Evolutionary conservation across 2,797 vertebrate species (phyloP).

Genomic region (Linurgus olivaceus): DNA sequence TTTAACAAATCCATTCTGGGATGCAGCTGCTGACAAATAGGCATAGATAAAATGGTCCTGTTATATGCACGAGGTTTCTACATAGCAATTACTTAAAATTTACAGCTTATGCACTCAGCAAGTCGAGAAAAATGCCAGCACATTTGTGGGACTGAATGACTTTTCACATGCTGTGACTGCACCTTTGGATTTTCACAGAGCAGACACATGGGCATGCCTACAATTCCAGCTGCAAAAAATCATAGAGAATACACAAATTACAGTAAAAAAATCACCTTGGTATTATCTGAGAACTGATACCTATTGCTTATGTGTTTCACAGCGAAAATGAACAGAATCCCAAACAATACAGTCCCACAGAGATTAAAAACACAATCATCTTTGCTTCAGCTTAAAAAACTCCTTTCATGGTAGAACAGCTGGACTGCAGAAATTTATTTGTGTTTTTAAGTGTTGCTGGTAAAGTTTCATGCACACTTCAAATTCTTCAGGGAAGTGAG

Average conservation of each 20-base stretch:
- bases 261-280: neutral
- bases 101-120: neutral
- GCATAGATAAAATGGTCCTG: neutral
- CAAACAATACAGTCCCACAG: neutral
- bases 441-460: neutral
- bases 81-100: neutral
- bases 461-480: neutral
- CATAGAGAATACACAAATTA: neutral
- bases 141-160: neutral
- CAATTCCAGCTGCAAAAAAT: neutral
- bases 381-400: neutral
- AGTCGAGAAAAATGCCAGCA: neutral
- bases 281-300: neutral
- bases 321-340: neutral
- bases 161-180: neutral
- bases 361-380: neutral
- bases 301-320: neutral
- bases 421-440: neutral
- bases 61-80: neutral
- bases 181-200: neutral
- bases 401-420: neutral
- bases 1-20: neutral
- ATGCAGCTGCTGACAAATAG: neutral
- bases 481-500: neutral
- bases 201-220: neutral